Evolutionary conservation across 1,140 invertebrate species (phyloP).

Genomic region (Frieseomelitta varia): DNA sequence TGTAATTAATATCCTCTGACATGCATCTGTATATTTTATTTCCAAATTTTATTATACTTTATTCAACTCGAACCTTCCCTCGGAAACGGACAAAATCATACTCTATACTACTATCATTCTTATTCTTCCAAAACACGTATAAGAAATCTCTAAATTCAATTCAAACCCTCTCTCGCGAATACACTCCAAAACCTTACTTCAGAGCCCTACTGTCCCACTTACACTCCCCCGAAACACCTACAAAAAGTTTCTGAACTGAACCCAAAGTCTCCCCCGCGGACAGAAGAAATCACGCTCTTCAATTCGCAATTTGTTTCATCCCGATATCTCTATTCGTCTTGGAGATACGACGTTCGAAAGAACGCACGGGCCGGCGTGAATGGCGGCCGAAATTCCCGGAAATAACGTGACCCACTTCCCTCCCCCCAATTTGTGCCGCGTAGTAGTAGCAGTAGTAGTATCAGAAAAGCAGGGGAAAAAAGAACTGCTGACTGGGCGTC

Average conservation of each 20-base stretch:
- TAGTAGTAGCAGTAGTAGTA: background rate
- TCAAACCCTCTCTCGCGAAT: too few species aligned
- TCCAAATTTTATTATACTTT: too few species aligned
- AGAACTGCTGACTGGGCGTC: background rate
- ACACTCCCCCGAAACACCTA: background rate
- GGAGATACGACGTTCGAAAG: background rate
- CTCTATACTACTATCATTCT: too few species aligned
- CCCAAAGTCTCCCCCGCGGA: accelerated
- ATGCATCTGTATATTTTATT: too few species aligned
- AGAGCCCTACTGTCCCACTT: too few species aligned
- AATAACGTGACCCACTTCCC: background rate
- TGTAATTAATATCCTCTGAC: too few species aligned
- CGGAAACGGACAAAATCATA: too few species aligned
- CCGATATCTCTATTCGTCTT: background rate
- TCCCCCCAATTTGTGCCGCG: too few species aligned
- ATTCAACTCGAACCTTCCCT: too few species aligned
- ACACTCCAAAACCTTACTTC: too few species aligned
- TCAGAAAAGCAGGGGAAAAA: background rate
- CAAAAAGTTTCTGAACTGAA: accelerated
- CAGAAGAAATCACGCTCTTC: background rate
- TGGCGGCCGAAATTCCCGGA: slow-evolving; percentile 4
- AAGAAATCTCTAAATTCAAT: too few species aligned
- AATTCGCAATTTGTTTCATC: background rate
- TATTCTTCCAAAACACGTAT: too few species aligned
- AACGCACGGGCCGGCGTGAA: background rate